Evolutionary conservation across 1,140 invertebrate genomes (phyloP).

Genomic region (Caenorhabditis inopinata): DNA sequence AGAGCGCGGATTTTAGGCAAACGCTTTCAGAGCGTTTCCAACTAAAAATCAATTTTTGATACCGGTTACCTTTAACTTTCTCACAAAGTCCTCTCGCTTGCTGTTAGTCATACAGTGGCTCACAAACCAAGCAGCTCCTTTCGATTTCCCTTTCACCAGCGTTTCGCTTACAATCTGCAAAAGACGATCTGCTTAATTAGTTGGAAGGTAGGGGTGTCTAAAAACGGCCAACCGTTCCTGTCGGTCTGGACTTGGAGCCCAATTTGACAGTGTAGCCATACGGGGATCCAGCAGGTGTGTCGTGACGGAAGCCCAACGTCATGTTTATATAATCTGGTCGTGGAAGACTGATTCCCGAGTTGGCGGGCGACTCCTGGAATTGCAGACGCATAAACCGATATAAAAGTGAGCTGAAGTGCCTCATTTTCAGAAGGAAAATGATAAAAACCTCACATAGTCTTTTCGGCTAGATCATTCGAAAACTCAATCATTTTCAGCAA

Average conservation of each 20-base stretch:
- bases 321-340: slow-evolving; percentile 50
- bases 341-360: neutral
- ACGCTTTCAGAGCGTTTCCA: too few relatives aligned
- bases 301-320: slow-evolving; percentile 56
- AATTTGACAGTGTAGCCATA: slow-evolving; percentile 60
- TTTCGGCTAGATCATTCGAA: too few relatives aligned
- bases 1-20: neutral
- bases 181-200: too few relatives aligned
- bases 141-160: slow-evolving; percentile 64
- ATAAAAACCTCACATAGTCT: too few relatives aligned
- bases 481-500: too few relatives aligned
- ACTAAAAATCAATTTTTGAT: too few relatives aligned
- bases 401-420: too few relatives aligned
- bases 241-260: slow-evolving; percentile 40
- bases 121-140: slow-evolving; percentile 68
- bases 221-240: neutral
- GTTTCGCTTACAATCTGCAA: slow-evolving; percentile 36
- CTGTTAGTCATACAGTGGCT: slow-evolving; percentile 59
- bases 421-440: too few relatives aligned
- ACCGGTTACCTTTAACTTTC: slow-evolving; percentile 50
- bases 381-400: too few relatives aligned
- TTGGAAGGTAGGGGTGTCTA: too few relatives aligned
- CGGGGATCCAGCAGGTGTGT: slow-evolving; percentile 55
- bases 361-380: slow-evolving; percentile 50
- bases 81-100: slow-evolving; percentile 51